A percentile compares a stretch with the other conserved stretches of the same genome.
Evolutionary conservation across 1,140 invertebrate species (phyloP).

Genomic region (Eupristina koningsbergeri): DNA sequence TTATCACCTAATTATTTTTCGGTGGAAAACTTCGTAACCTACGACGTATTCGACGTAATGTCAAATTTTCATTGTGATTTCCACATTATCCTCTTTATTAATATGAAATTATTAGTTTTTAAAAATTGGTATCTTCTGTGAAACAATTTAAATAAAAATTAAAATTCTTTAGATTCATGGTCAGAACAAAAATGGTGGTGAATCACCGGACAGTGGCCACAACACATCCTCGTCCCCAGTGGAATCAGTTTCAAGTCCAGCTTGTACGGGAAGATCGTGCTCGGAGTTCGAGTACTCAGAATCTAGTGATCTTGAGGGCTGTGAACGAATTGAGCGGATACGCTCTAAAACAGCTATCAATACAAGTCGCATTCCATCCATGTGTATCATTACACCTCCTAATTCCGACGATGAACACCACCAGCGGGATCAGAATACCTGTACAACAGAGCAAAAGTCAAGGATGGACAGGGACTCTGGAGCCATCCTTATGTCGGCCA

Average conservation of each 20-base stretch:
- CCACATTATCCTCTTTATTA: too few species aligned
- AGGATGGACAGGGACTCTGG: slow-evolving; percentile 53
- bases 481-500: slow-evolving; percentile 67
- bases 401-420: slow-evolving; percentile 86
- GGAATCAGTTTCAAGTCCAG: slow-evolving; percentile 81
- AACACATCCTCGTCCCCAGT: slow-evolving; percentile 87
- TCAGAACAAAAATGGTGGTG: slow-evolving; percentile 76
- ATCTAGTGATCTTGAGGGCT: slow-evolving; percentile 87
- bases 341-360: slow-evolving; percentile 89
- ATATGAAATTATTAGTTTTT: not conserved
- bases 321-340: slow-evolving; percentile 88
- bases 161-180: slow-evolving; percentile 73
- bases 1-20: too few species aligned
- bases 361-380: slow-evolving; percentile 89
- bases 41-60: too few species aligned
- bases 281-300: slow-evolving; percentile 84
- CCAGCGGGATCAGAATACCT: slow-evolving; percentile 76
- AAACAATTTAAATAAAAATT: not conserved
- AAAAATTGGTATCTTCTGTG: not conserved
- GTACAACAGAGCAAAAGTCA: slow-evolving; percentile 53
- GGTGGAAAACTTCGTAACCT: too few species aligned
- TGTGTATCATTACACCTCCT: slow-evolving; percentile 92
- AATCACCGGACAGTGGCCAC: slow-evolving; percentile 85
- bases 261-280: slow-evolving; percentile 79
- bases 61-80: too few species aligned